Base-by-base conservation (phyloP, 2,888 invertebrate species). In the Ephialtes manifestator region DNA sequence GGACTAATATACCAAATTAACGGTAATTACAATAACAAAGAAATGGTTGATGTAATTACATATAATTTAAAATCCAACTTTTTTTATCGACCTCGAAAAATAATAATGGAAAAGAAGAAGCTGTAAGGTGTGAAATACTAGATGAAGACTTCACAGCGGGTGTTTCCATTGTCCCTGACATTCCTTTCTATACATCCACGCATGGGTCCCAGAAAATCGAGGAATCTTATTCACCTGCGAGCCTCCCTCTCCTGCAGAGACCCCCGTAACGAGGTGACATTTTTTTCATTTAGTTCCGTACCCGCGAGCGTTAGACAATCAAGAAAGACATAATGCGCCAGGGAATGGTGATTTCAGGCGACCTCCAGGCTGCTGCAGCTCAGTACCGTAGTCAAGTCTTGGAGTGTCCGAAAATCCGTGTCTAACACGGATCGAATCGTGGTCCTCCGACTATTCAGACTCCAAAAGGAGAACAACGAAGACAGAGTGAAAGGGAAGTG, bases 391-490 rank as follows among this genome's bases (percentile, higher is more conserved):
- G 63, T 20, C 11, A 8, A 28, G 18, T 58, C 13, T 46, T 18
- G 35, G 77, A 83, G 65, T 65, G 48, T 15, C 55, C 77, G 76
- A 68, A 84, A 86, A 87, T 86, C 82, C 88, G 81, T 89, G 81
- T 86, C 89, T 87, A 87, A 87, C 72, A 63, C 86, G 85, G 8
- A 71, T 75, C 86, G 83, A 87, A 87, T 87, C 79, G 70, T 39
- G 53, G 75, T 60, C 65, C 60, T 28, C 71, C 18, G 58, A 82
- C 65, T 71, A 76, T 46, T n/a, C 46, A 55, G 35, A 13, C 53
- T 28, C 58, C 46, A 35, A 31, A 63, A n/a, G 53, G 55, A 58
- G 67, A 46, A 43, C 67, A 65, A 60, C 81, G 63, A 35, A 63
- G 35, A 10, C n/a, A 35, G 35, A 63, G 31, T 4, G 18, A 0